Percentiles rank a stretch among this genome's conserved stretches.
Conservation (phyloP, 2,888 invertebrate species). For the Cybosia mesomella region DNA sequence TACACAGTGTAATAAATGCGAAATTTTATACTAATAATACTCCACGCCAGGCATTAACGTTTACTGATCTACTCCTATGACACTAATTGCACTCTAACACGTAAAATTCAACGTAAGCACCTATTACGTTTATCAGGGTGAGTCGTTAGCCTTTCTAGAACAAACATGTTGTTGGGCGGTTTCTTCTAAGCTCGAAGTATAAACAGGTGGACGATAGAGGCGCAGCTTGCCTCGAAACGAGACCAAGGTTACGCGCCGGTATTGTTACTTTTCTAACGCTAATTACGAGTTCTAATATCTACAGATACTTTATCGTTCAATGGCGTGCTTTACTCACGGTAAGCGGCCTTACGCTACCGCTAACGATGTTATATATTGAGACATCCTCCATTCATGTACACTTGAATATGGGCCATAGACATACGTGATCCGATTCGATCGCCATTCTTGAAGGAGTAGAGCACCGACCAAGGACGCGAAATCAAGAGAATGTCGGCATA, state of each 20-base stretch:
- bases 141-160: constrained; percentile 53
- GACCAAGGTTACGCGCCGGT: constrained; percentile 76
- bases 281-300: constrained; percentile 72
- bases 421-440: constrained; percentile 54
- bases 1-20: constrained; percentile 48
- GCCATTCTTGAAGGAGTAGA: constrained; percentile 71
- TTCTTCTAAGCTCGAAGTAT: constrained; percentile 55
- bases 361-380: constrained; percentile 16
- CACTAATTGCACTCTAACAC: constrained; percentile 47
- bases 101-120: constrained; percentile 5
- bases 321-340: constrained; percentile 27
- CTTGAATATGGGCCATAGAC: constrained; percentile 42
- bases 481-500: constrained; percentile 63
- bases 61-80: constrained; percentile 35
- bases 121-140: constrained; percentile 37
- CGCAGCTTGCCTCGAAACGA: constrained; percentile 63
- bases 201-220: constrained; percentile 69
- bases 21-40: constrained; percentile 50
- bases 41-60: constrained; percentile 28
- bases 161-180: constrained; percentile 47
- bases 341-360: constrained; percentile 25
- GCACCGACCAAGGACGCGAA: constrained; percentile 71
- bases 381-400: constrained; percentile 40
- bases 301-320: constrained; percentile 45
- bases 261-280: constrained; percentile 73